Percentiles rank a stretch among this genome's conserved stretches.
These are phyloP conservation scores for Leptinotarsa lineolata DNA, from an alignment of 1,140 invertebrate genomes.

Conservation along the genomic window DNA sequence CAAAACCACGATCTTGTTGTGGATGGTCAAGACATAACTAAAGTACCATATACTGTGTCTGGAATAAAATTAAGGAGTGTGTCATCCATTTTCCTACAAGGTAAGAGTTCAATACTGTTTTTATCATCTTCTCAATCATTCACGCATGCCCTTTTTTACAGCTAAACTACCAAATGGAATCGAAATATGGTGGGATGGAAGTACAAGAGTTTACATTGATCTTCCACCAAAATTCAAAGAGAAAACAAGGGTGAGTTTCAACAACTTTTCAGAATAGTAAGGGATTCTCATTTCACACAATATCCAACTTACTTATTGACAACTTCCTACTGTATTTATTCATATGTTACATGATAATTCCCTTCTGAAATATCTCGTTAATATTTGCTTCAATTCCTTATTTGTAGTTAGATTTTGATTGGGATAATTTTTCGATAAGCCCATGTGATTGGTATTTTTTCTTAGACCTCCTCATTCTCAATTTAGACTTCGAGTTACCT, in stretches of 20 bases:
- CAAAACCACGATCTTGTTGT: conserved; percentile 71
- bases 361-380: no score
- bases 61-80: conserved; percentile 67
- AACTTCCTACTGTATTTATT: background rate
- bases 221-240: conserved; percentile 73
- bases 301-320: no score
- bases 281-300: no score
- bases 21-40: conserved; percentile 71
- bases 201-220: conserved; percentile 79
- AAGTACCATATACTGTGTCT: conserved; percentile 66
- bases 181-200: conserved; percentile 83
- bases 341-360: no score
- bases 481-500: no score
- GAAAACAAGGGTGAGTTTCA: conserved; percentile 60
- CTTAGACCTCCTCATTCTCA: no score
- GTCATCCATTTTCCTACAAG: conserved; percentile 75
- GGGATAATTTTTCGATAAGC: no score
- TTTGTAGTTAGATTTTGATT: no score
- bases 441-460: no score
- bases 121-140: no score
- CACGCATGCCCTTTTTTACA: conserved; percentile 38
- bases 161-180: conserved; percentile 77
- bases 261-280: background rate
- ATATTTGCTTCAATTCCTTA: no score
- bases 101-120: conserved; percentile 49